Percentiles rank a stretch among this genome's conserved stretches.
Evolutionary conservation across 2,797 vertebrate species (phyloP).

Genomic region (Enteromius fasciolatus): DNA sequence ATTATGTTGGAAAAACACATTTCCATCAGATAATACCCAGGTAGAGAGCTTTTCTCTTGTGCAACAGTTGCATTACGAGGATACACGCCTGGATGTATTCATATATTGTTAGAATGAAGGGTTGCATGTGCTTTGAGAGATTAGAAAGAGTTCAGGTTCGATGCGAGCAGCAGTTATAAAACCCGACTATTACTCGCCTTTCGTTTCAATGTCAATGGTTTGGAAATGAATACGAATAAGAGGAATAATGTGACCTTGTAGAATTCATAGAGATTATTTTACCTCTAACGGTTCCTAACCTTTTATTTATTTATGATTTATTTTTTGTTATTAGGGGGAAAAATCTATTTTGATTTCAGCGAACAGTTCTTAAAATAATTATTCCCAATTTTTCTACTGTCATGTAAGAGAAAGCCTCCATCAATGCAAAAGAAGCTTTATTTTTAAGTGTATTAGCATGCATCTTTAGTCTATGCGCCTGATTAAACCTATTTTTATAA

Average conservation of each 20-base stretch:
- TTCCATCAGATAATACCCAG: conserved; percentile 10
- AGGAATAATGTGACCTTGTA: background rate
- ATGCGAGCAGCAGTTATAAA: background rate
- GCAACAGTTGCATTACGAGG: conserved; percentile 1
- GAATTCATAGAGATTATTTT: background rate
- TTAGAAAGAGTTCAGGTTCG: background rate
- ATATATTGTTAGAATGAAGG: background rate
- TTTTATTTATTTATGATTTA: background rate
- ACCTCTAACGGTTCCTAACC: background rate
- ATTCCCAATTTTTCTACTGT: background rate
- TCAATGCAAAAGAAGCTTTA: background rate
- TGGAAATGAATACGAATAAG: background rate
- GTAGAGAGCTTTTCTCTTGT: background rate
- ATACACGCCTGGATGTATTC: background rate
- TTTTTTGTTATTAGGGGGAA: background rate
- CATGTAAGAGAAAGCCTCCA: background rate
- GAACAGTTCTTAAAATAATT: background rate
- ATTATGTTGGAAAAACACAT: background rate
- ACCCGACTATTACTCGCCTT: background rate
- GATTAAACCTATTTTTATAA: background rate
- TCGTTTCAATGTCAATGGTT: background rate
- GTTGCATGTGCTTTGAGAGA: background rate
- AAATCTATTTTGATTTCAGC: background rate
- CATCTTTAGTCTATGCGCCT: background rate
- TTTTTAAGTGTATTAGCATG: background rate